A percentile compares a stretch with the other conserved stretches of the same genome.
Conservation (phyloP, 2,797 vertebrate species). For the Phrynocephalus guinanensis region DNA sequence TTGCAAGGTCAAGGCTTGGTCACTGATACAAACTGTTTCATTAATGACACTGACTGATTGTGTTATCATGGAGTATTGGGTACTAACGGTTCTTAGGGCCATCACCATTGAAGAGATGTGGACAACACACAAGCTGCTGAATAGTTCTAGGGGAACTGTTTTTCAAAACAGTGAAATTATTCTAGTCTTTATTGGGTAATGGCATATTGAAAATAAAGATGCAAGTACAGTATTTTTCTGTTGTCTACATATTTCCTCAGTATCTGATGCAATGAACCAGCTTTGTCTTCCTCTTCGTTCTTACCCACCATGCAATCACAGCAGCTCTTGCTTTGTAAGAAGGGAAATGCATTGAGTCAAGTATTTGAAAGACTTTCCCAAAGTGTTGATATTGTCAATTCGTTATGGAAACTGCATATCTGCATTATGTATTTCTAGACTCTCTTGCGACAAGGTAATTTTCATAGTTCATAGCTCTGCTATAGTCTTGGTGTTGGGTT, state of each 20-base stretch:
- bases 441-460: slow-evolving; percentile 44
- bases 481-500: slow-evolving; percentile 40
- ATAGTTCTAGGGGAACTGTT: not conserved
- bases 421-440: not conserved
- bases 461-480: slow-evolving; percentile 44
- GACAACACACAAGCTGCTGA: not conserved
- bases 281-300: not conserved
- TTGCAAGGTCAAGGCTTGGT: not conserved
- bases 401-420: not conserved
- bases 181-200: not conserved
- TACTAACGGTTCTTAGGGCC: not conserved
- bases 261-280: too few relatives aligned
- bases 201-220: not conserved
- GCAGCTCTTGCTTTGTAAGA: fast-evolving
- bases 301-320: not conserved
- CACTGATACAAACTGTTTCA: too few relatives aligned
- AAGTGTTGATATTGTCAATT: not conserved
- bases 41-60: too few relatives aligned
- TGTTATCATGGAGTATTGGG: not conserved
- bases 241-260: not conserved
- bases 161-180: not conserved
- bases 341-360: not conserved
- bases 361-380: not conserved
- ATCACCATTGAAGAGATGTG: not conserved
- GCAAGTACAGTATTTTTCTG: not conserved